Evolutionary conservation across 2,797 vertebrate species (phyloP).

Genomic region (Myotis pilosus): DNA sequence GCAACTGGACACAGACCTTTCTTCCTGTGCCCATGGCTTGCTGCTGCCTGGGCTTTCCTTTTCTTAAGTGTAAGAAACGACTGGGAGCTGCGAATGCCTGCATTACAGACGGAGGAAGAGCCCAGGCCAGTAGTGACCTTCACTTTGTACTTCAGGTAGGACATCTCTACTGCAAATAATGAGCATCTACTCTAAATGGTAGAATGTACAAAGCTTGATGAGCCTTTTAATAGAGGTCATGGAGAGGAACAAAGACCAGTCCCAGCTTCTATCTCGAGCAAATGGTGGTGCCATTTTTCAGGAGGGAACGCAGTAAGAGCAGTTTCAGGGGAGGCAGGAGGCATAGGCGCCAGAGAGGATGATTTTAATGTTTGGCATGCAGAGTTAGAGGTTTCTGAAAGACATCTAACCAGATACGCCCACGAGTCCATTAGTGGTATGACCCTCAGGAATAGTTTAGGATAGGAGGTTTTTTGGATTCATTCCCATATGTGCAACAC

Average conservation of each 20-base stretch:
- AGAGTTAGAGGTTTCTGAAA: not conserved
- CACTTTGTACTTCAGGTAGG: not conserved
- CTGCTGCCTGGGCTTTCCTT: not conserved
- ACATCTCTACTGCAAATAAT: not conserved
- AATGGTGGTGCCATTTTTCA: not conserved
- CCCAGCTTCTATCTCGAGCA: not conserved
- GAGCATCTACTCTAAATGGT: not conserved
- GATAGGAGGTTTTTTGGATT: not conserved
- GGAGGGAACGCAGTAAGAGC: not conserved
- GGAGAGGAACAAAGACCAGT: not conserved
- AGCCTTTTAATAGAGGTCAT: not conserved
- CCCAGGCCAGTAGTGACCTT: not conserved
- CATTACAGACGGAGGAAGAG: not conserved
- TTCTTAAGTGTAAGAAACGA: not conserved
- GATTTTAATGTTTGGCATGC: not conserved
- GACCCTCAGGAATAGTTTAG: not conserved
- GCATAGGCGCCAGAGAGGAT: not conserved
- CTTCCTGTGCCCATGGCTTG: not conserved
- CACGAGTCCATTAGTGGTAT: not conserved
- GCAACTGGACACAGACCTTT: not conserved
- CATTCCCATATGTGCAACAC: not conserved
- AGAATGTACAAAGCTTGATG: not conserved
- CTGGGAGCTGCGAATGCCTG: not conserved
- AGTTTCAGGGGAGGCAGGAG: not conserved
- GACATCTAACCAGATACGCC: not conserved